Evolutionary conservation across 1,140 invertebrate species (phyloP).

Genomic region (Hormaphis cornu): DNA sequence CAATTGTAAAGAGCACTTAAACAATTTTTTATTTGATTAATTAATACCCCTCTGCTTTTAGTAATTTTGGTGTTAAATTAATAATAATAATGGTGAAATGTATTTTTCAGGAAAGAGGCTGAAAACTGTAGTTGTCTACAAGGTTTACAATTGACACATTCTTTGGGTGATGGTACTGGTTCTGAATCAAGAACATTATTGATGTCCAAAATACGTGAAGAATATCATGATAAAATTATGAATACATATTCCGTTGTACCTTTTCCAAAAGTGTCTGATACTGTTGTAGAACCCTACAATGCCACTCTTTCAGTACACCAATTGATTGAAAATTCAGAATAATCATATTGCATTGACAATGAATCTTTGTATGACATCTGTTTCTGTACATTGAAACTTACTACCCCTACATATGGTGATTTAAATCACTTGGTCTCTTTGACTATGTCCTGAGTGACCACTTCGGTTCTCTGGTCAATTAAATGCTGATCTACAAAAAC

Average conservation of each 20-base stretch:
- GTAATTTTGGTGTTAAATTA: too few species aligned
- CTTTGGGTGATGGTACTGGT: too few species aligned
- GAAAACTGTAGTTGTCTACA: slow-evolving; percentile 49
- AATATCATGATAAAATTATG: slow-evolving; percentile 54
- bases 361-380: slow-evolving; percentile 85
- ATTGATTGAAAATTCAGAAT: slow-evolving; percentile 72
- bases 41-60: too few species aligned
- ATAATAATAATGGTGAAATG: too few species aligned
- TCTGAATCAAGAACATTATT: slow-evolving; percentile 52
- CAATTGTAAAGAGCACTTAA: too few species aligned
- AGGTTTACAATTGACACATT: slow-evolving; percentile 49
- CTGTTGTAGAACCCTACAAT: slow-evolving; percentile 72
- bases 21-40: too few species aligned
- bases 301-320: slow-evolving; percentile 73
- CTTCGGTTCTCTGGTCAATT: slow-evolving; percentile 60
- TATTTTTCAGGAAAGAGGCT: slow-evolving; percentile 50
- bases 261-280: too few species aligned
- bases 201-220: slow-evolving; percentile 47
- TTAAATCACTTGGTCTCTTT: slow-evolving; percentile 64
- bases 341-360: slow-evolving; percentile 75
- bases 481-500: slow-evolving; percentile 84
- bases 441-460: slow-evolving; percentile 77
- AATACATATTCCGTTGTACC: slow-evolving; percentile 55
- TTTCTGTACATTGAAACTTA: slow-evolving; percentile 70
- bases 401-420: slow-evolving; percentile 63